These are phyloP conservation scores for Teleogryllus oceanicus DNA, from an alignment of 2,888 invertebrate genomes.

Conservation along the genomic window DNA sequence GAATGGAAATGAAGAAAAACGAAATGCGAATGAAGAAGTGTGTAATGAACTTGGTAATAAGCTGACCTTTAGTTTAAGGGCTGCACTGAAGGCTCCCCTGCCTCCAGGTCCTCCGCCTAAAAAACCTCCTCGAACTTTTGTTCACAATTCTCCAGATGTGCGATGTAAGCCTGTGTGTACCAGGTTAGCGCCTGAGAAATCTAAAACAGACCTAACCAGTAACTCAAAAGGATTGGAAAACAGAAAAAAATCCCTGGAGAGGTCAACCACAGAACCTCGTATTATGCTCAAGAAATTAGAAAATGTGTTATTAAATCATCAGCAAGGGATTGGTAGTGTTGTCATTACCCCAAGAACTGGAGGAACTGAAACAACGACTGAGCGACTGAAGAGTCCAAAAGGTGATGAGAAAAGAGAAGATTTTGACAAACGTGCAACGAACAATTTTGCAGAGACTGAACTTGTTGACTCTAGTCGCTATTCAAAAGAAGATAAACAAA, in stretches of 20 bases:
- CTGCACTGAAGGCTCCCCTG: constrained; percentile 63
- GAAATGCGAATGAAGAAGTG: neutral
- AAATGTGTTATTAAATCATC: constrained; percentile 55
- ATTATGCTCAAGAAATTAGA: constrained; percentile 65
- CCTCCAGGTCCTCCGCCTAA: constrained; percentile 70
- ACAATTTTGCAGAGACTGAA: neutral
- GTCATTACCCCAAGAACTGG: constrained; percentile 30
- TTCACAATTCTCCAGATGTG: constrained; percentile 41
- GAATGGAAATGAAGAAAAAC: neutral
- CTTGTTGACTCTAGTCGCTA: neutral
- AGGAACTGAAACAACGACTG: neutral
- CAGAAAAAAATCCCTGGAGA: constrained; percentile 32
- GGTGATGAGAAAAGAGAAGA: neutral
- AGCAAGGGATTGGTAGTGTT: constrained; percentile 34
- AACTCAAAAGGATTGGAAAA: constrained; percentile 28
- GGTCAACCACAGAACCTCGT: constrained; percentile 49
- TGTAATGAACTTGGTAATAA: neutral
- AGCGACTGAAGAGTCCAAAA: neutral
- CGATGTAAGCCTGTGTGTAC: neutral
- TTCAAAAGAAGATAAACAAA: neutral
- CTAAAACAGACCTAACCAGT: neutral
- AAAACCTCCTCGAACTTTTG: constrained; percentile 69
- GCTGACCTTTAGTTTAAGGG: constrained; percentile 59
- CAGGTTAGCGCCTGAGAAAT: neutral
- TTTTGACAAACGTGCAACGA: neutral